A percentile compares a stretch with the other conserved stretches of the same genome.
These are phyloP conservation scores for Sabatieria punctata DNA, from an alignment of 2,888 invertebrate species.

Conservation along the genomic window DNA sequence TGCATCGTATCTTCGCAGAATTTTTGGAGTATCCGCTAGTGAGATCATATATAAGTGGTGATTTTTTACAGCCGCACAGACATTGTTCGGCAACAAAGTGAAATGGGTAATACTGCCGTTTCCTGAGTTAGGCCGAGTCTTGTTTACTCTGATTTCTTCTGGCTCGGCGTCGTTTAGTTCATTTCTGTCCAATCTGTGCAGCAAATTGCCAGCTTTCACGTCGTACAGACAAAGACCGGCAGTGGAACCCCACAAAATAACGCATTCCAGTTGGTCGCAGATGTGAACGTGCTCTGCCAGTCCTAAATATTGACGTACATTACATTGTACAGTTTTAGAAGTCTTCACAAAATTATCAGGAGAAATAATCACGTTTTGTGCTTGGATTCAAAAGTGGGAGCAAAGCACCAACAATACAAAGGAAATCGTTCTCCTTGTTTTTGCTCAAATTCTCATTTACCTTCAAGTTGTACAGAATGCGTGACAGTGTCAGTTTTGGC, in stretches of 20 bases:
- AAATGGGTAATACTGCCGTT: neutral
- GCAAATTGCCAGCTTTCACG: neutral
- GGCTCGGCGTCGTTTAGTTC: neutral
- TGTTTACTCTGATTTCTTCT: neutral
- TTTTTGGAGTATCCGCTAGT: too few species aligned
- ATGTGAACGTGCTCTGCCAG: neutral
- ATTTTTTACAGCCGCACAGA: neutral
- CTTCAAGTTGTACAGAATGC: neutral
- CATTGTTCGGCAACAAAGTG: neutral
- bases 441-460: too few species aligned
- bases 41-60: neutral
- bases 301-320: neutral
- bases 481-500: neutral
- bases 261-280: neutral
- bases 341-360: too few species aligned
- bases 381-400: too few species aligned
- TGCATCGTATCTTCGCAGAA: too few species aligned
- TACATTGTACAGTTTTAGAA: too few species aligned
- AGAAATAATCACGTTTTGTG: too few species aligned
- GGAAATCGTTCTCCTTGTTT: too few species aligned
- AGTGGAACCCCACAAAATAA: neutral
- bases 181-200: neutral
- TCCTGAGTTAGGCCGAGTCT: neutral
- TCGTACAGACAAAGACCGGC: neutral
- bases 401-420: too few species aligned